A percentile compares a stretch with the other conserved stretches of the same genome.
Conservation (phyloP, 37 sponge, comb jelly and placozoan species). For the Cliona cf. orientalis region DNA sequence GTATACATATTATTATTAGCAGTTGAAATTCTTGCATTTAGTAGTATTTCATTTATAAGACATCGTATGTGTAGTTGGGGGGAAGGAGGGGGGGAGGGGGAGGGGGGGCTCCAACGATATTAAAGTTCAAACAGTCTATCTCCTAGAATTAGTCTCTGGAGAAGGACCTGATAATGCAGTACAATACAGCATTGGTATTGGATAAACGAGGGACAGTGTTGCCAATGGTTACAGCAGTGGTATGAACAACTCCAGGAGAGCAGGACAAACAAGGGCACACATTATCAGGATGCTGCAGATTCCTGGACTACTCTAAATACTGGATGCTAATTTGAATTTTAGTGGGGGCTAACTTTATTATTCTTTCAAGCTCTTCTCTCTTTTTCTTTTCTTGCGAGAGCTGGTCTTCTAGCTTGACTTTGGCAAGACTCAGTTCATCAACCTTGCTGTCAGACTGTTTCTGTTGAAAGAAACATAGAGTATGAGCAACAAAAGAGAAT, state of each 20-base stretch:
- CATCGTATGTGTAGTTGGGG: no score
- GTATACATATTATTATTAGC: neutral
- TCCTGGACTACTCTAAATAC: neutral
- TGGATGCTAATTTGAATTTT: neutral
- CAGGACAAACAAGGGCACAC: neutral
- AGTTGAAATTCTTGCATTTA: neutral
- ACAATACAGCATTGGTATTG: no score
- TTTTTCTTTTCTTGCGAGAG: constrained; percentile 40
- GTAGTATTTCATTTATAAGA: neutral
- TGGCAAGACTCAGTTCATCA: constrained; percentile 28
- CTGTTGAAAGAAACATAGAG: constrained; percentile 16
- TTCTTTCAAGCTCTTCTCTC: constrained; percentile 49
- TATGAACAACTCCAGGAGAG: no score
- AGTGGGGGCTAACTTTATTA: constrained; percentile 32
- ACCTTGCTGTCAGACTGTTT: constrained; percentile 26
- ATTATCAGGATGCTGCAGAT: neutral
- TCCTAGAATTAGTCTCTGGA: no score
- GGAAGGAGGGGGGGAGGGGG: neutral
- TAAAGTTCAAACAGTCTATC: no score
- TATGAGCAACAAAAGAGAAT: neutral
- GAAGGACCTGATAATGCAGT: no score
- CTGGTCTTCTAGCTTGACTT: constrained; percentile 52
- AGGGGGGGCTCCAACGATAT: no score
- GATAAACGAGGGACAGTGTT: no score
- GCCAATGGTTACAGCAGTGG: no score